These are phyloP conservation scores for Fragum whitleyi DNA, from an alignment of 2,888 invertebrate genomes.

Conservation along the genomic window DNA sequence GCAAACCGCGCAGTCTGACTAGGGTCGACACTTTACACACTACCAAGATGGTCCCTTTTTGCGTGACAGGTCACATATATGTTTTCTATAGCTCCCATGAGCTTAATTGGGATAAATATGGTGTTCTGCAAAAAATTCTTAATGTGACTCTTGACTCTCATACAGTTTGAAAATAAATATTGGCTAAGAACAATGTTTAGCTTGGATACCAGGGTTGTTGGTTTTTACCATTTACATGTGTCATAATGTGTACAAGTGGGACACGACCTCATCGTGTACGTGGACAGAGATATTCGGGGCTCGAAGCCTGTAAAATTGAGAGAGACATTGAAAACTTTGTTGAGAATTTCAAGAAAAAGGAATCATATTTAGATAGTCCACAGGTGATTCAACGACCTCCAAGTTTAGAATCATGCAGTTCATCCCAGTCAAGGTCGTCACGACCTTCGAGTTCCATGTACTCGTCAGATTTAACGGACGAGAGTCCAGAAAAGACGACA, in stretches of 20 bases:
- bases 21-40: no score
- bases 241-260: conserved; percentile 58
- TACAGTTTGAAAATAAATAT: neutral
- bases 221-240: conserved; percentile 26
- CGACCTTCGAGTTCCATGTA: conserved; percentile 77
- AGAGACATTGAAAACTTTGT: conserved; percentile 80
- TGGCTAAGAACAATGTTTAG: neutral
- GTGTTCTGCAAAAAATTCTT: no score
- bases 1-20: no score
- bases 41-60: no score
- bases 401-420: conserved; percentile 65
- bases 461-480: conserved; percentile 76
- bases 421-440: conserved; percentile 64
- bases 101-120: no score
- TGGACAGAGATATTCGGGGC: conserved; percentile 62
- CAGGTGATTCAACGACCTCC: conserved; percentile 67
- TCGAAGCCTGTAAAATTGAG: conserved; percentile 76
- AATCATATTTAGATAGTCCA: conserved; percentile 72
- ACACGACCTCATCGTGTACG: conserved; percentile 53
- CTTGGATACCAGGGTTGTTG: neutral
- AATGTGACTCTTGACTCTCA: no score
- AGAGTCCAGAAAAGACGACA: conserved; percentile 71
- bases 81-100: no score
- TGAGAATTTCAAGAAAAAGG: conserved; percentile 79
- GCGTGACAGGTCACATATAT: no score